These are phyloP conservation scores for Perca schrenkii DNA, from an alignment of 2,113 vertebrate genomes.

Conservation along the genomic window DNA sequence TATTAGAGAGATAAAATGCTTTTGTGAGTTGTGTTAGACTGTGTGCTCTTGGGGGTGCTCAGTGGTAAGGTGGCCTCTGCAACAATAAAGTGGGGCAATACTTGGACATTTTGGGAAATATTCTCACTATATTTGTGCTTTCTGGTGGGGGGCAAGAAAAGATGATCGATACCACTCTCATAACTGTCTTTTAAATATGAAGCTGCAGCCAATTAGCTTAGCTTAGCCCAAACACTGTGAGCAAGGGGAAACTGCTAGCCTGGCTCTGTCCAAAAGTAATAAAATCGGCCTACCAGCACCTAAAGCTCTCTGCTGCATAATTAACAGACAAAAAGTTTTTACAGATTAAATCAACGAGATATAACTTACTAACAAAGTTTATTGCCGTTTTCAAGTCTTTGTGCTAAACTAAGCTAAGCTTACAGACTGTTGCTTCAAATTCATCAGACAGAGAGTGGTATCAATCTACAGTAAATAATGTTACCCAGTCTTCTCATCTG, in stretches of 20 bases:
- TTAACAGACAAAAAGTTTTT: neutral
- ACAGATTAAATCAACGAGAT: neutral
- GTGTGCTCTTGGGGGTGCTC: neutral
- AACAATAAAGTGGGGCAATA: constrained; percentile 31
- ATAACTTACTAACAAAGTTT: neutral
- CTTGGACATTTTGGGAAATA: constrained; percentile 28
- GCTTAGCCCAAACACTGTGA: neutral
- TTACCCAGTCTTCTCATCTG: too few species aligned
- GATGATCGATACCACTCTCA: neutral
- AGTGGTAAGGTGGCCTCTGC: neutral
- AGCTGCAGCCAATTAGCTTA: neutral
- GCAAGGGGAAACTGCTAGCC: neutral
- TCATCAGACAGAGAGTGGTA: neutral
- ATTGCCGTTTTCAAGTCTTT: neutral
- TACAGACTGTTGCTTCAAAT: neutral
- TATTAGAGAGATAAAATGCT: constrained; percentile 80
- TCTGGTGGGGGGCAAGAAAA: neutral
- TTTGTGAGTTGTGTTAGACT: constrained; percentile 70
- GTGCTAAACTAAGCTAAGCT: neutral
- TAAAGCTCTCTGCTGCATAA: neutral
- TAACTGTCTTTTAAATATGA: constrained; percentile 13
- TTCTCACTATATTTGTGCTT: neutral
- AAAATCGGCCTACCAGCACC: neutral
- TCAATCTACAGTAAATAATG: neutral
- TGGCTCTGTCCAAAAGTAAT: neutral